Percentiles rank a stretch among this genome's conserved stretches.
Conservation (phyloP, 2,888 invertebrate genomes). For the Leucoma salicis region DNA sequence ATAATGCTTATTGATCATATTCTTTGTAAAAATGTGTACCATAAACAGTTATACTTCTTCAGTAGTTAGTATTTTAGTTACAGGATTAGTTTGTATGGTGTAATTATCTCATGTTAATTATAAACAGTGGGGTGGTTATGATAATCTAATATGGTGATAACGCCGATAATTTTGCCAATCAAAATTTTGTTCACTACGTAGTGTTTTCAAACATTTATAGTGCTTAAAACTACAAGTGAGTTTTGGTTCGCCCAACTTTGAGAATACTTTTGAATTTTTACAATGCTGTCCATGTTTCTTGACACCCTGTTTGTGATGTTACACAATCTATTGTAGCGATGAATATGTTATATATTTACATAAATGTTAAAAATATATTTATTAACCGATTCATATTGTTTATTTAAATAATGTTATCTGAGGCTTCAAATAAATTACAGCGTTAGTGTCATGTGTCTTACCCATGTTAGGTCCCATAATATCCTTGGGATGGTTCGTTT, state of each 20-base stretch:
- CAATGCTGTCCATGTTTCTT: not conserved
- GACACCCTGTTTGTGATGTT: slow-evolving; percentile 3
- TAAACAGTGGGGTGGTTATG: slow-evolving; percentile 36
- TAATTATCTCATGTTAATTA: slow-evolving; percentile 23
- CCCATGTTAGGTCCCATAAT: slow-evolving; percentile 90
- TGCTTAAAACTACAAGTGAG: slow-evolving; percentile 47
- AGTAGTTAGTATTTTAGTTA: slow-evolving; percentile 38
- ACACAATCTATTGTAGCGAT: slow-evolving; percentile 21
- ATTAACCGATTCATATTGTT: too few species aligned
- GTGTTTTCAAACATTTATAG: slow-evolving; percentile 48
- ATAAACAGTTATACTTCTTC: slow-evolving; percentile 29
- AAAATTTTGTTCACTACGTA: slow-evolving; percentile 35
- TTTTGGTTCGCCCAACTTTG: slow-evolving; percentile 3
- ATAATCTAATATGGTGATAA: slow-evolving; percentile 36
- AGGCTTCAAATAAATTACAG: slow-evolving; percentile 13
- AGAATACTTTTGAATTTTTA: not conserved
- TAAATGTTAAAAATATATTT: not conserved
- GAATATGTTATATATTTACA: slow-evolving; percentile 13
- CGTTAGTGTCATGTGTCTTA: slow-evolving; percentile 60
- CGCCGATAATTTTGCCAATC: slow-evolving; percentile 37
- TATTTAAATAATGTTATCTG: slow-evolving; percentile 13
- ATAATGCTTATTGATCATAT: slow-evolving; percentile 36
- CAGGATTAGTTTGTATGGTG: slow-evolving; percentile 22
- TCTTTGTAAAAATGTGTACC: slow-evolving; percentile 30
- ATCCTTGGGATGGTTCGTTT: slow-evolving; percentile 93